Evolutionary conservation across 1,140 invertebrate species (phyloP).

Genomic region (Psilanteris sp.): DNA sequence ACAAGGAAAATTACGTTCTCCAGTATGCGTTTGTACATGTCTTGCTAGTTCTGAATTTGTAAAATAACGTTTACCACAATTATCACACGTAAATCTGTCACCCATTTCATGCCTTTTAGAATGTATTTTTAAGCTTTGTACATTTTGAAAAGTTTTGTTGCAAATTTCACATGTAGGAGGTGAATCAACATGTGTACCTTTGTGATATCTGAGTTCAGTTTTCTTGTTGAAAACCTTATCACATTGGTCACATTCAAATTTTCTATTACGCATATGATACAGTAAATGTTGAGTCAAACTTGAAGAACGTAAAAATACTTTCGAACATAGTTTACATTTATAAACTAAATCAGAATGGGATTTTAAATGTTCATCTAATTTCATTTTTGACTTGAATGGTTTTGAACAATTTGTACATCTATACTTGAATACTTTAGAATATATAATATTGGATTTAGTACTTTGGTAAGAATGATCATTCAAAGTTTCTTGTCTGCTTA

Average conservation of each 20-base stretch:
- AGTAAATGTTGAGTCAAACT: conserved; percentile 38
- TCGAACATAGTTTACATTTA: conserved; percentile 39
- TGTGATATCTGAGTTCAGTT: conserved; percentile 63
- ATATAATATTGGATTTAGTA: background rate
- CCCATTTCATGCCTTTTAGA: conserved; percentile 73
- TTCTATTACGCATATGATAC: conserved; percentile 36
- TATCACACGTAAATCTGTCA: conserved; percentile 58
- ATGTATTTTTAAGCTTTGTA: conserved; percentile 77
- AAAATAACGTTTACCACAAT: conserved; percentile 67
- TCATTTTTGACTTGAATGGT: conserved; percentile 19
- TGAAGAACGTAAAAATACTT: conserved; percentile 18
- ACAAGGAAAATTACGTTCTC: conserved; percentile 64
- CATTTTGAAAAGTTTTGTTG: conserved; percentile 71
- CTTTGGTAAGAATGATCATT: conserved; percentile 22
- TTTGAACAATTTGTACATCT: conserved; percentile 5
- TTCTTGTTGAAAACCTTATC: conserved; percentile 54
- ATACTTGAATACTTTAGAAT: conserved; percentile 8
- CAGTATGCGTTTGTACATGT: conserved; percentile 67
- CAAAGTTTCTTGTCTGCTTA: background rate
- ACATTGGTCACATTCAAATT: conserved; percentile 61
- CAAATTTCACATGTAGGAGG: conserved; percentile 70
- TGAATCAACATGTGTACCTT: conserved; percentile 56
- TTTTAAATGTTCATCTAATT: conserved; percentile 18
- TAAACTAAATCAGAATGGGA: conserved; percentile 29
- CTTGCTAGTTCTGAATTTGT: conserved; percentile 68